These are phyloP conservation scores for Hypomecis atomaria DNA, from an alignment of 2,888 invertebrate species.

Conservation along the genomic window DNA sequence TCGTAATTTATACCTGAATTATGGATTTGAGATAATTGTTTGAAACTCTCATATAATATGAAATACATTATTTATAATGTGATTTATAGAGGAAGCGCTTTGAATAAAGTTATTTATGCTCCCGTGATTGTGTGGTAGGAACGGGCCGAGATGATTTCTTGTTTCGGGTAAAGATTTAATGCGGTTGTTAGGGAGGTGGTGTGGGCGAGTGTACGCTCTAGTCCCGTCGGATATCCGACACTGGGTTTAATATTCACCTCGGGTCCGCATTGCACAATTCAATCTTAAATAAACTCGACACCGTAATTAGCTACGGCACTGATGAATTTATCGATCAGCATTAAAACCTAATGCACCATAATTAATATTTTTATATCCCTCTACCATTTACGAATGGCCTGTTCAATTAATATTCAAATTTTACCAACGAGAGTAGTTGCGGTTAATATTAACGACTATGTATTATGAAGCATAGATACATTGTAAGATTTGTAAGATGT, in stretches of 20 bases:
- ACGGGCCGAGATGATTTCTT: constrained; percentile 24
- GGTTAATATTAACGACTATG: constrained; percentile 2
- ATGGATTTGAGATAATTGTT: constrained; percentile 31
- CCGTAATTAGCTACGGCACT: constrained; percentile 77
- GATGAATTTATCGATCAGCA: constrained; percentile 63
- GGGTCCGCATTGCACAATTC: constrained; percentile 71
- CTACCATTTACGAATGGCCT: constrained; percentile 20
- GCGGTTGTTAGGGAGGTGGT: constrained; percentile 9
- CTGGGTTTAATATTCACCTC: constrained; percentile 73
- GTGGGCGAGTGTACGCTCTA: constrained; percentile 64
- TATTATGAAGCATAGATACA: not conserved
- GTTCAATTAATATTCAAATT: constrained; percentile 31
- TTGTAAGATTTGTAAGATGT: not conserved
- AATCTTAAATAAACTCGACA: constrained; percentile 77
- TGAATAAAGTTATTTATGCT: constrained; percentile 27
- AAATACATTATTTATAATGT: constrained; percentile 25
- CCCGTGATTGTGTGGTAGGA: constrained; percentile 23
- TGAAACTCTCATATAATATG: constrained; percentile 22
- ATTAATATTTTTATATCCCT: constrained; percentile 34
- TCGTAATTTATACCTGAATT: constrained; percentile 39
- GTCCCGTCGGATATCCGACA: constrained; percentile 78
- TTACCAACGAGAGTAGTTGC: constrained; percentile 15
- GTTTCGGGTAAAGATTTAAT: constrained; percentile 25
- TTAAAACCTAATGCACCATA: constrained; percentile 35
- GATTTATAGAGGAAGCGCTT: constrained; percentile 25